Evolutionary conservation across 1,140 invertebrate species (phyloP).

Genomic region (Palaemon carinicauda): DNA sequence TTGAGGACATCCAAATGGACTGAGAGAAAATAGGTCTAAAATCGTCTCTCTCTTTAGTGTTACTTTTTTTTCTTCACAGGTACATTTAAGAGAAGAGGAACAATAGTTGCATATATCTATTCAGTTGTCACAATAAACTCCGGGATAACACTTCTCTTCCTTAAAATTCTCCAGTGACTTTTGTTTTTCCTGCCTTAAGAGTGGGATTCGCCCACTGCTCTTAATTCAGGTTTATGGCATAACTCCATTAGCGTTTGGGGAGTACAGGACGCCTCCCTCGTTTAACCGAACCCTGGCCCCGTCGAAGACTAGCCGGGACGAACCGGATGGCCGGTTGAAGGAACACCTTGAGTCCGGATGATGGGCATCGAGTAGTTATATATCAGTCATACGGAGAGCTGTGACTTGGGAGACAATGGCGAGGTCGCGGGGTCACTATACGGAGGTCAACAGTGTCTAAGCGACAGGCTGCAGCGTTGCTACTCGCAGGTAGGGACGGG

Average conservation of each 20-base stretch:
- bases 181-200: background rate
- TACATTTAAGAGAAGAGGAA: background rate
- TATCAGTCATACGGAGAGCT: background rate
- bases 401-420: background rate
- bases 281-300: background rate
- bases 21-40: too few relatives aligned
- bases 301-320: background rate
- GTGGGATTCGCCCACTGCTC: background rate
- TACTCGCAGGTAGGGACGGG: background rate
- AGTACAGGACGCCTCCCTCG: background rate
- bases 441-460: too few relatives aligned
- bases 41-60: too few relatives aligned
- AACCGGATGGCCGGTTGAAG: background rate
- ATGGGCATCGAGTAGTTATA: too few relatives aligned
- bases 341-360: too few relatives aligned
- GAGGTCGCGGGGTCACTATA: too few relatives aligned
- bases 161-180: background rate
- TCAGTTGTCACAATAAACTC: background rate
- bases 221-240: conserved; percentile 46
- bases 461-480: background rate
- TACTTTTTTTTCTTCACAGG: too few relatives aligned
- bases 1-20: too few relatives aligned
- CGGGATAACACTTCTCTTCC: background rate
- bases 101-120: background rate
- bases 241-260: conserved; percentile 37